These are phyloP conservation scores for Drosophila bocqueti DNA, from an alignment of 1,140 invertebrate species.

Conservation along the genomic window DNA sequence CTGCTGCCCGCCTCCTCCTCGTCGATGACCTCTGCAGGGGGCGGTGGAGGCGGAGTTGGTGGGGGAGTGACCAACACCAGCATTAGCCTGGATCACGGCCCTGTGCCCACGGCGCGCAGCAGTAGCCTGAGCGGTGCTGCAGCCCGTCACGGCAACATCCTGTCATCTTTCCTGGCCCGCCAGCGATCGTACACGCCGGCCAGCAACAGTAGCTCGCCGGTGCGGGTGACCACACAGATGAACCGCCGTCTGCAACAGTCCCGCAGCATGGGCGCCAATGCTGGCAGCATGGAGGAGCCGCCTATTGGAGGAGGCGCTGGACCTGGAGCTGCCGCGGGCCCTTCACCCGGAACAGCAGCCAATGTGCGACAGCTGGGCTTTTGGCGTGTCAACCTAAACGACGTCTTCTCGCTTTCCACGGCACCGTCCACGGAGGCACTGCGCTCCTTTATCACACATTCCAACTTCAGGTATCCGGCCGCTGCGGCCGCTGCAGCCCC, in stretches of 20 bases:
- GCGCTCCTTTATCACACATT: constrained; percentile 70
- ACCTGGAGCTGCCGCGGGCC: neutral
- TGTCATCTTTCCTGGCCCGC: constrained; percentile 55
- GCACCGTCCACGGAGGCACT: constrained; percentile 68
- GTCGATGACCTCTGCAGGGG: constrained; percentile 31
- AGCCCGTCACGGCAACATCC: constrained; percentile 38
- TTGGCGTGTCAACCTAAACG: constrained; percentile 70
- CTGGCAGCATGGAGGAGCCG: constrained; percentile 49
- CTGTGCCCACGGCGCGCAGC: constrained; percentile 31
- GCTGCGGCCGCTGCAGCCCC: constrained; percentile 19
- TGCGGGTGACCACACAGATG: constrained; percentile 43
- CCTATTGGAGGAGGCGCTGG: constrained; percentile 12
- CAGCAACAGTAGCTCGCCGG: constrained; percentile 42
- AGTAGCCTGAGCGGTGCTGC: constrained; percentile 41
- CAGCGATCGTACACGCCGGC: constrained; percentile 65
- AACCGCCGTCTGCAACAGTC: constrained; percentile 70
- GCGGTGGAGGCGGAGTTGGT: constrained; percentile 1
- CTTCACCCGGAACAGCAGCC: constrained; percentile 24
- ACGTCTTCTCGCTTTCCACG: constrained; percentile 67
- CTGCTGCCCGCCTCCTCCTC: constrained; percentile 53
- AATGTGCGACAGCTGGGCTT: constrained; percentile 62
- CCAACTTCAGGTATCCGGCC: constrained; percentile 67
- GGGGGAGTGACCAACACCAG: constrained; percentile 28
- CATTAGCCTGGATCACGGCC: constrained; percentile 50
- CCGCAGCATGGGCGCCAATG: constrained; percentile 55